phyloP scores from a whole-genome alignment of 2,113 vertebrate species.

The Ondatra zibethicus region DNA sequence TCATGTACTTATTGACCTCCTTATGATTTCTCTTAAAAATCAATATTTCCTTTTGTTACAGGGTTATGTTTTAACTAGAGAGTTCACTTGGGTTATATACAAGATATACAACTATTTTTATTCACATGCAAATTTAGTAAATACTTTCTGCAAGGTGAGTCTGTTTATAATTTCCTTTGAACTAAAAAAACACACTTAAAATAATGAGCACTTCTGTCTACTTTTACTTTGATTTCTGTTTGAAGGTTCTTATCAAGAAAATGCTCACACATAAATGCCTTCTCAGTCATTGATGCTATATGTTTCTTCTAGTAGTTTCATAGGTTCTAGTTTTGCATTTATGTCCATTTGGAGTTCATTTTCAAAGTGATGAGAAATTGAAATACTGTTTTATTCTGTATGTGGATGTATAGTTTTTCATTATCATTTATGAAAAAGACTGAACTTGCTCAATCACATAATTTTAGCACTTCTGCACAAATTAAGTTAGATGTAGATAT shows the following conservation, averaged over 20 bases:
- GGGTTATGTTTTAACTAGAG: neutral
- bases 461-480: neutral
- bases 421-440: neutral
- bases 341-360: neutral
- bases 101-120: neutral
- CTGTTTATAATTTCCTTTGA: neutral
- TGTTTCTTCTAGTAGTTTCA: neutral
- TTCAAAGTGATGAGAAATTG: neutral
- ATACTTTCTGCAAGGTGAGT: neutral
- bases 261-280: neutral
- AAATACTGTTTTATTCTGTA: neutral
- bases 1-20: neutral
- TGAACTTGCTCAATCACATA: neutral
- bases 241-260: neutral
- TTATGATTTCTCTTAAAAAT: neutral
- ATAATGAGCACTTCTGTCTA: neutral
- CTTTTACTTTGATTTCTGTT: neutral
- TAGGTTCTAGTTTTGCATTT: neutral
- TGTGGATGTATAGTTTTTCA: neutral
- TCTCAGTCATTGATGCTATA: neutral
- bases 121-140: neutral
- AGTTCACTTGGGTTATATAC: neutral
- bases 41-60: neutral
- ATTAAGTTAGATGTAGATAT: neutral
- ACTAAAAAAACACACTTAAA: neutral